Conservation (phyloP, 35 echinoderm and acorn worm genomes). For the Patiria miniata region DNA sequence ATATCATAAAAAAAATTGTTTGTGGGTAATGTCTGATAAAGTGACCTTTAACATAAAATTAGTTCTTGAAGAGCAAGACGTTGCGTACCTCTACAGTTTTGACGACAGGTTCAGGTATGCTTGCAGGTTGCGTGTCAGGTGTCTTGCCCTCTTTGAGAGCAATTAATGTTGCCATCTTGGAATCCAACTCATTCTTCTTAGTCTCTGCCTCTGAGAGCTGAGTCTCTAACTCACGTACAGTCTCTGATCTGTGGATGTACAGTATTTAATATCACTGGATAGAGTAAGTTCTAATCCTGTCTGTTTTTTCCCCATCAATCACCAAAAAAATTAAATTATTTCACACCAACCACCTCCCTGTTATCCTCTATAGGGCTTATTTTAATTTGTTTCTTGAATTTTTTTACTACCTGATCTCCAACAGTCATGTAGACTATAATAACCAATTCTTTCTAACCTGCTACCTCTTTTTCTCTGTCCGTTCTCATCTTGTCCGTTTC, state of each 20-base stretch:
- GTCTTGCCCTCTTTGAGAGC: conserved; percentile 84
- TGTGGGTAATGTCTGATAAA: too few relatives aligned
- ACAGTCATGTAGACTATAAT: too few relatives aligned
- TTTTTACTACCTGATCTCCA: too few relatives aligned
- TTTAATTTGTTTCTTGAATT: too few relatives aligned
- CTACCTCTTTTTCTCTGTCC: neutral
- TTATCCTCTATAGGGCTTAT: too few relatives aligned
- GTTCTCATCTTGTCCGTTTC: neutral
- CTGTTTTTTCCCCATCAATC: too few relatives aligned
- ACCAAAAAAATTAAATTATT: neutral
- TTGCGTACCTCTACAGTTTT: conserved; percentile 88
- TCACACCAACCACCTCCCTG: too few relatives aligned
- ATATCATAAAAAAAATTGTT: too few relatives aligned
- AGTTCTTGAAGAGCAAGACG: neutral
- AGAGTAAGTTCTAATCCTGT: too few relatives aligned
- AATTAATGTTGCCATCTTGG: conserved; percentile 52
- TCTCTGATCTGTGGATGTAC: conserved; percentile 52
- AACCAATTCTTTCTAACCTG: too few relatives aligned
- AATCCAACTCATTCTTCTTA: conserved; percentile 65
- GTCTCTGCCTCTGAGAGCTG: conserved; percentile 81
- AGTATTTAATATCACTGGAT: neutral
- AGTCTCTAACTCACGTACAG: conserved; percentile 69
- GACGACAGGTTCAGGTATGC: conserved; percentile 75
- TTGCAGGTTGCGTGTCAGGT: conserved; percentile 63
- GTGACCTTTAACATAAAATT: neutral